Conservation (phyloP, 2,113 vertebrate genomes). For the Sakesphorus luctuosus region DNA sequence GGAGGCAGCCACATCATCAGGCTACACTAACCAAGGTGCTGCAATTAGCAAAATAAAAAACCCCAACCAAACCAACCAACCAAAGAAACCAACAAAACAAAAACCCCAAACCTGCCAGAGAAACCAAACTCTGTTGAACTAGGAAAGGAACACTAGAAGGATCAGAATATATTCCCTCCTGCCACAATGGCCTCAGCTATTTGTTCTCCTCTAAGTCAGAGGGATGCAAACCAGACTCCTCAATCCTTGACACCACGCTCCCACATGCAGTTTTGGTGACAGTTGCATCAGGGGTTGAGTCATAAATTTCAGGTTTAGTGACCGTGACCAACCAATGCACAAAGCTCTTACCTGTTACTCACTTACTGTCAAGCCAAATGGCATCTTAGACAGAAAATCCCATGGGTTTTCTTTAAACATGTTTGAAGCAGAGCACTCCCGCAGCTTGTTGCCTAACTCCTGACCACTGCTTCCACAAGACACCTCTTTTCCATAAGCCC, state of each 20-base stretch:
- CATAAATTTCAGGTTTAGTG: neutral
- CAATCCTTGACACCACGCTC: neutral
- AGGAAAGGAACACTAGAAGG: neutral
- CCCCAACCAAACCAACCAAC: neutral
- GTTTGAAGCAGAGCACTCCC: neutral
- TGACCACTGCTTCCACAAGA: neutral
- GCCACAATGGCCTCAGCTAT: neutral
- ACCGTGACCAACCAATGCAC: accelerated
- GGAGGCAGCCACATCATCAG: neutral
- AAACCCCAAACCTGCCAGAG: neutral
- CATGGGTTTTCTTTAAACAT: neutral
- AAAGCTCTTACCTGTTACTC: neutral
- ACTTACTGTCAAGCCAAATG: neutral
- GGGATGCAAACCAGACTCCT: neutral
- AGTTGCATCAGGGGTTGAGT: neutral
- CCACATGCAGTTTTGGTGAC: accelerated
- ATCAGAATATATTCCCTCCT: neutral
- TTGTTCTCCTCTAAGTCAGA: neutral
- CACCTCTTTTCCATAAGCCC: neutral
- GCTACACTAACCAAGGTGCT: neutral
- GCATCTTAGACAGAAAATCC: neutral
- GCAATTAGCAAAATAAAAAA: neutral
- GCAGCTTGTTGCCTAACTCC: neutral
- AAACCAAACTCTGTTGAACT: neutral
- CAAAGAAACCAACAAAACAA: neutral